Conservation (phyloP, 1,140 invertebrate genomes). For the Heterodera schachtii region DNA sequence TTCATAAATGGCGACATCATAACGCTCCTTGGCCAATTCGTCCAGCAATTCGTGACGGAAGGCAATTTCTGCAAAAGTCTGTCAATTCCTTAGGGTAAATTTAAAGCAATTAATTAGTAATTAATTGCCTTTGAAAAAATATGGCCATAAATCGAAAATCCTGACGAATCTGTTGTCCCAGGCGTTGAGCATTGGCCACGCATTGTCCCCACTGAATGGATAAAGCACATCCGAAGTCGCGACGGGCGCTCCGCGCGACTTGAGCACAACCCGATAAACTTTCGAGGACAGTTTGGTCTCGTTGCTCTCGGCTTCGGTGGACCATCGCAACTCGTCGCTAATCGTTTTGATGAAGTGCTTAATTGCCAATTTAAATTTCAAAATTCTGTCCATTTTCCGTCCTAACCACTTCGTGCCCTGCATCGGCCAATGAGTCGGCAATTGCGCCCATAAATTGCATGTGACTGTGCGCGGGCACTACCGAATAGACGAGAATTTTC, state of each 20-base stretch:
- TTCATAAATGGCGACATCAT: conserved; percentile 37
- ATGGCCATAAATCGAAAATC: neutral
- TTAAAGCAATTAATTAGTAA: neutral
- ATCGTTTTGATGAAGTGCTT: conserved; percentile 1
- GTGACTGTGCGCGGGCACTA: conserved; percentile 20
- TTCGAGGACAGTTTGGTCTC: neutral
- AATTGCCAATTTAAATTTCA: neutral
- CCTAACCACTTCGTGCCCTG: conserved; percentile 55
- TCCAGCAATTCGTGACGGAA: neutral
- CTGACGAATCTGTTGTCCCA: neutral
- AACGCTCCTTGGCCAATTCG: conserved; percentile 13
- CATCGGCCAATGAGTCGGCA: conserved; percentile 47
- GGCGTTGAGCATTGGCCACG: neutral
- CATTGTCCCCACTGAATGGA: neutral
- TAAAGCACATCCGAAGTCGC: neutral
- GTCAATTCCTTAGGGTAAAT: neutral
- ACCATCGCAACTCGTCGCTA: neutral
- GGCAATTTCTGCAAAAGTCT: neutral
- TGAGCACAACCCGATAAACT: neutral
- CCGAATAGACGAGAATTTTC: neutral
- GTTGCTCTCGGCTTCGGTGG: neutral
- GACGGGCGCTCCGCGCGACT: neutral
- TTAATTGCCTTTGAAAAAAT: neutral
- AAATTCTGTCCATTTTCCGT: neutral
- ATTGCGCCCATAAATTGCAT: conserved; percentile 45